Conservation (phyloP, 2,797 vertebrate genomes). For the Onychomys torridus region DNA sequence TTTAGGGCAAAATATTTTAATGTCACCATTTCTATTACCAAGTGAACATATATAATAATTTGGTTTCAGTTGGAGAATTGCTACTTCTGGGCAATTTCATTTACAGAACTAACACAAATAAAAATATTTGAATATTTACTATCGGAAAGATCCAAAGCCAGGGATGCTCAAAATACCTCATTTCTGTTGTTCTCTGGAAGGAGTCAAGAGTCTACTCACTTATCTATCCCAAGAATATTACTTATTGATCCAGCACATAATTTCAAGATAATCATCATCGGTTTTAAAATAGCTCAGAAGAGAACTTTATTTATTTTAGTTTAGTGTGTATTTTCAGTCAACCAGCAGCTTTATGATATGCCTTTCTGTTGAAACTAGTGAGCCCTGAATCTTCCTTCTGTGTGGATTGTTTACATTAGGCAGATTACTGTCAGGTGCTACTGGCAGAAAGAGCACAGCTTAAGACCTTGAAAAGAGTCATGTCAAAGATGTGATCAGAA, state of each 20-base stretch:
- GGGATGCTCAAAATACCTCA: neutral
- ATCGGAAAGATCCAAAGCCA: neutral
- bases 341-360: neutral
- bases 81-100: neutral
- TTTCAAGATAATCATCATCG: neutral
- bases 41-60: neutral
- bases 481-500: neutral
- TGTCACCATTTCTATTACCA: neutral
- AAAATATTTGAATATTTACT: neutral
- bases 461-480: neutral
- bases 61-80: slow-evolving; percentile 12
- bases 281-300: slow-evolving; percentile 5
- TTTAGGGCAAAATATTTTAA: neutral
- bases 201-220: neutral
- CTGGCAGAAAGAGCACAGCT: neutral
- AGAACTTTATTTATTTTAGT: slow-evolving; percentile 1
- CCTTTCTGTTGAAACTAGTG: neutral
- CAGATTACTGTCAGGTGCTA: neutral
- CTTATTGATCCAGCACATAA: neutral
- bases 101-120: neutral
- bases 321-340: neutral
- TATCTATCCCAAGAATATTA: neutral
- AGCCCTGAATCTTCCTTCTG: slow-evolving; percentile 1
- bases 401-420: neutral
- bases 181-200: neutral